A percentile compares a stretch with the other conserved stretches of the same genome.
Evolutionary conservation across 1,140 invertebrate genomes (phyloP).

Genomic region (Papilio polyxenes): DNA sequence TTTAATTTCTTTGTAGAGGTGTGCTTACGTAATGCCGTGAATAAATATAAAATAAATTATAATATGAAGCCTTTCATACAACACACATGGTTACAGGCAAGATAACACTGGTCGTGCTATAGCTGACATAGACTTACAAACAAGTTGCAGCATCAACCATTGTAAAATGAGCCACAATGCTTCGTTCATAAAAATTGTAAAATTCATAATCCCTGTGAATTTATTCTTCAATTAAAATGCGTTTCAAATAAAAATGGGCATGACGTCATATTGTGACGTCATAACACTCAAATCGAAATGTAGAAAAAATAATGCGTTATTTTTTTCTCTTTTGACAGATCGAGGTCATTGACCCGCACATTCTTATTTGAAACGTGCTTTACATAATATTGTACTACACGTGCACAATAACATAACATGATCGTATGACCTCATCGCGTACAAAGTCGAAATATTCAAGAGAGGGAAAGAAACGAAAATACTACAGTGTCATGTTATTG

Average conservation of each 20-base stretch:
- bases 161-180: slow-evolving; percentile 8
- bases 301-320: too few species aligned
- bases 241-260: not conserved
- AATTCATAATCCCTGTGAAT: not conserved
- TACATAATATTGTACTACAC: not conserved
- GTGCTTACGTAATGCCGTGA: not conserved
- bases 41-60: not conserved
- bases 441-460: not conserved
- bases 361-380: slow-evolving; percentile 1
- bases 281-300: not conserved
- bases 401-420: not conserved
- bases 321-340: too few species aligned
- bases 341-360: not conserved
- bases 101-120: slow-evolving; percentile 47
- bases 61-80: not conserved
- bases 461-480: not conserved
- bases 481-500: not conserved
- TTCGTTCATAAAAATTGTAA: not conserved
- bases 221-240: not conserved
- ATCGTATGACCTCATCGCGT: not conserved
- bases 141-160: slow-evolving; percentile 1
- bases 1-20: not conserved
- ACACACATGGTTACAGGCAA: slow-evolving; percentile 40
- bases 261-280: not conserved
- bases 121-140: slow-evolving; percentile 39